Conservation (phyloP, 2,888 invertebrate genomes). For the Allophyes oxyacanthae region DNA sequence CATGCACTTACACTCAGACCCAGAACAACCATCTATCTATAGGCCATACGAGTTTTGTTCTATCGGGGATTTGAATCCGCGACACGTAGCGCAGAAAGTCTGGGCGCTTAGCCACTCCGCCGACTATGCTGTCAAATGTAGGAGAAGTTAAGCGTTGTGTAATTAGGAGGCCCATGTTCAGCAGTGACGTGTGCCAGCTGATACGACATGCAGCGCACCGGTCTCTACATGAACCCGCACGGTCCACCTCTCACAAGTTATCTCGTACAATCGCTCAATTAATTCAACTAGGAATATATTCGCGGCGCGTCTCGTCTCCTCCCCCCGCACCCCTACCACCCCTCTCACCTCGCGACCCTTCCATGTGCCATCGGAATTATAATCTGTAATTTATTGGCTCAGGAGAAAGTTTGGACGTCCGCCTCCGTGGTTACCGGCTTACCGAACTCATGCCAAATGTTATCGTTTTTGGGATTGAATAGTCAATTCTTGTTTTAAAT, state of each 20-base stretch:
- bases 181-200: too few species aligned
- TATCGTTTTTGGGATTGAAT: slow-evolving; percentile 9
- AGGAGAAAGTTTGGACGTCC: slow-evolving; percentile 31
- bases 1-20: too few species aligned
- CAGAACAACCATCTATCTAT: too few species aligned
- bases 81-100: too few species aligned
- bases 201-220: too few species aligned
- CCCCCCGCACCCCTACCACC: background rate
- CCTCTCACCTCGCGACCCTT: background rate
- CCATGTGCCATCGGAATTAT: slow-evolving; percentile 40
- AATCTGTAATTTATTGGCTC: slow-evolving; percentile 40
- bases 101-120: too few species aligned
- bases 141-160: too few species aligned
- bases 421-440: slow-evolving; percentile 29
- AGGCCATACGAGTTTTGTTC: too few species aligned
- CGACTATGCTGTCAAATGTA: too few species aligned
- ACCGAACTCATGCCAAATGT: slow-evolving; percentile 22
- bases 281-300: slow-evolving; percentile 27
- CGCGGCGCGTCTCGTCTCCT: slow-evolving; percentile 12
- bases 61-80: too few species aligned
- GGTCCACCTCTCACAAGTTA: slow-evolving; percentile 1
- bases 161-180: too few species aligned
- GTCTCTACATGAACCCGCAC: background rate
- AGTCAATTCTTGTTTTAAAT: slow-evolving; percentile 8
- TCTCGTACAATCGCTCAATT: slow-evolving; percentile 17